A percentile compares a stretch with the other conserved stretches of the same genome.
Conservation (phyloP, 2,797 vertebrate species). For the Dryobates pubescens region DNA sequence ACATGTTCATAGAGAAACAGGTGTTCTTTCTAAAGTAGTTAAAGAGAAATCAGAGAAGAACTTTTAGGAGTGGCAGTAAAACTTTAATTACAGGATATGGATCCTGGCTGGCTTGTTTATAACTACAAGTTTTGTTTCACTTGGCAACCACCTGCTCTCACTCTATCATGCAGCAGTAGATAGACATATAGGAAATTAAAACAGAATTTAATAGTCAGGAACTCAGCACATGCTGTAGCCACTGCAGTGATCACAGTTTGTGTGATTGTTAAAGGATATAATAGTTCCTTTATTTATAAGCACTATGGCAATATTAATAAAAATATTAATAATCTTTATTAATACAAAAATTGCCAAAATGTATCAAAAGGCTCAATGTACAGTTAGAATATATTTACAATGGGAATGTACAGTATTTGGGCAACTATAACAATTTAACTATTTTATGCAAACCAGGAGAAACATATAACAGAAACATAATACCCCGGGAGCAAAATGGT, state of each 20-base stretch:
- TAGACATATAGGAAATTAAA: neutral
- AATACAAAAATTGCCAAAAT: no score
- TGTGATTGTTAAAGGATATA: no score
- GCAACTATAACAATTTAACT: no score
- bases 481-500: no score
- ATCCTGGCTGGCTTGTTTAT: conserved; percentile 46
- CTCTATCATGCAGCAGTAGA: neutral
- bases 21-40: neutral
- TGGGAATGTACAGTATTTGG: no score
- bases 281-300: no score
- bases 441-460: no score
- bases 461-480: no score
- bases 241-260: neutral
- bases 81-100: conserved; percentile 43
- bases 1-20: neutral
- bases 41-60: neutral
- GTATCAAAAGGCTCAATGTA: no score
- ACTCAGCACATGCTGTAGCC: accelerated
- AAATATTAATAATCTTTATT: no score
- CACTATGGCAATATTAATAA: no score
- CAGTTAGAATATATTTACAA: no score
- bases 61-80: neutral
- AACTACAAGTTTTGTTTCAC: neutral
- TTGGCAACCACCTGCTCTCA: conserved; percentile 4
- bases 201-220: neutral